Percentiles rank a stretch among this genome's conserved stretches.
Conservation (phyloP, 92 coral and sea anemone genomes). For the Muricea muricata region DNA sequence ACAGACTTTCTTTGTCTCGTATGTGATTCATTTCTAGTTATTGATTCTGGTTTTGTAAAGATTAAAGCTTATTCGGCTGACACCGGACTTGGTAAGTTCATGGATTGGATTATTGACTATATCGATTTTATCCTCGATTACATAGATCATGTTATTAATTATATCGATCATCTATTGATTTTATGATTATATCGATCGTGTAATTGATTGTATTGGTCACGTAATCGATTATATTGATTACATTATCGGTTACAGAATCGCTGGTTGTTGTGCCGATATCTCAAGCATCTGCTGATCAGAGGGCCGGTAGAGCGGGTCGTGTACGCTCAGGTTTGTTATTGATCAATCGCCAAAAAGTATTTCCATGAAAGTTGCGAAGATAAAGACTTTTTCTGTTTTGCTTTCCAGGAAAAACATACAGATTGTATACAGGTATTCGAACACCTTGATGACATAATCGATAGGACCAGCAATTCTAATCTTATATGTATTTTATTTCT, state of each 20-base stretch:
- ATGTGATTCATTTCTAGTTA: constrained; percentile 44
- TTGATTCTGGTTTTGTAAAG: constrained; percentile 98
- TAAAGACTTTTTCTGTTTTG: neutral
- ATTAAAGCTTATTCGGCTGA: constrained; percentile 88
- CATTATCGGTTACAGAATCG: constrained; percentile 65
- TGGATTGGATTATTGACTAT: too few relatives aligned
- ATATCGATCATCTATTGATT: neutral
- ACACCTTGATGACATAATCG: too few relatives aligned
- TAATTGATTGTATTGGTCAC: neutral
- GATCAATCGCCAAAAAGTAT: neutral
- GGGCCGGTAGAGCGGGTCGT: constrained; percentile 98
- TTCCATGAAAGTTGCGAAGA: too few relatives aligned
- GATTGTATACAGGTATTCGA: constrained; percentile 87
- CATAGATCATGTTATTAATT: neutral
- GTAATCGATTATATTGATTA: neutral
- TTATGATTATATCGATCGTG: neutral
- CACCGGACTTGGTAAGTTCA: constrained; percentile 82
- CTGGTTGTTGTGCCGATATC: constrained; percentile 87
- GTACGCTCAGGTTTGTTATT: constrained; percentile 80
- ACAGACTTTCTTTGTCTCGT: too few relatives aligned
- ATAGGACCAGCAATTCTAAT: too few relatives aligned
- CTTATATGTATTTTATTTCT: neutral
- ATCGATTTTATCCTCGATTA: too few relatives aligned
- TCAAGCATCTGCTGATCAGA: constrained; percentile 95
- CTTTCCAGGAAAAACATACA: constrained; percentile 72